Percentiles rank a stretch among this genome's conserved stretches.
Evolutionary conservation across 2,797 vertebrate genomes (phyloP).

Genomic region (Galagoides demidoff): DNA sequence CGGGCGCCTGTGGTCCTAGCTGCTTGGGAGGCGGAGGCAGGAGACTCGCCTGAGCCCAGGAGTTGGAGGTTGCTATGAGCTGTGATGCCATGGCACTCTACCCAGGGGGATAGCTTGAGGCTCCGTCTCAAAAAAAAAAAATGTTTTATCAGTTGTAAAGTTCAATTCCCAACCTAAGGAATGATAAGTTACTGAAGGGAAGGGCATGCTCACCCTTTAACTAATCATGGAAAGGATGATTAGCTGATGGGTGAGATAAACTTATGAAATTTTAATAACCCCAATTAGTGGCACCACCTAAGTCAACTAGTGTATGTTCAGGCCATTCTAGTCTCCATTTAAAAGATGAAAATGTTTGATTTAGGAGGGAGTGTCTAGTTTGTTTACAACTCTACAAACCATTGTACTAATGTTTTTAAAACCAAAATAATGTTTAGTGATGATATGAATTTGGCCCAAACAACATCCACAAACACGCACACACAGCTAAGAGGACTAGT

Average conservation of each 20-base stretch:
- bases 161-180: background rate
- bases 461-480: background rate
- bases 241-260: background rate
- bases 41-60: no score
- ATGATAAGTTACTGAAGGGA: background rate
- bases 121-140: no score
- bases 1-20: no score
- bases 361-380: background rate
- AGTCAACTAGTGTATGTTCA: background rate
- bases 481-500: background rate
- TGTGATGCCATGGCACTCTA: no score
- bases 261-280: constrained; percentile 19
- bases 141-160: constrained; percentile 8
- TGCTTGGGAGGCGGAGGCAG: no score
- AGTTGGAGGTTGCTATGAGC: no score
- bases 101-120: no score
- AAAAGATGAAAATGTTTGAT: constrained; percentile 31
- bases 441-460: background rate
- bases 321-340: background rate
- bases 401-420: background rate
- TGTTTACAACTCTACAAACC: constrained; percentile 34
- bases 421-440: background rate
- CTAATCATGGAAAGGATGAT: constrained; percentile 5
- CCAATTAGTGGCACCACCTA: constrained; percentile 16
- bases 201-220: background rate